A percentile compares a stretch with the other conserved stretches of the same genome.
phyloP scores from a whole-genome alignment of 2,888 invertebrate genomes.

The Loripinus fragilis region DNA sequence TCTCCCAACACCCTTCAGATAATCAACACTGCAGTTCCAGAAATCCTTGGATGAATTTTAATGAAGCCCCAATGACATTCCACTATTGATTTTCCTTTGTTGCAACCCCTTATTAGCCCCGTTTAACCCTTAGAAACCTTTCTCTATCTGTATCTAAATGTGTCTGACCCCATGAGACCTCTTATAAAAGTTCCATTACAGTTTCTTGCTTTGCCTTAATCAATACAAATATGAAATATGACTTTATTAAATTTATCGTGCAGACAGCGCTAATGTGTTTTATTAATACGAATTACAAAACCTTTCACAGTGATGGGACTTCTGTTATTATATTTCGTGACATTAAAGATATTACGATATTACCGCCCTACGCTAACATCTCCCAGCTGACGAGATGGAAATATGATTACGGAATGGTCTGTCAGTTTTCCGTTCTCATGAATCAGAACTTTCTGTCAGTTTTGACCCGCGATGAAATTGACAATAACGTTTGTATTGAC shows the following conservation, averaged over 20 bases:
- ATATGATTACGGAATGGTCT: conserved; percentile 51
- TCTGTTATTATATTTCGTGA: conserved; percentile 58
- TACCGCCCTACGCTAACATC: conserved; percentile 15
- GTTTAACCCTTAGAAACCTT: conserved; percentile 60
- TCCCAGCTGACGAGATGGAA: conserved; percentile 19
- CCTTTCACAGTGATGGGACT: conserved; percentile 52
- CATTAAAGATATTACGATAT: conserved; percentile 38
- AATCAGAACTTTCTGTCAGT: conserved; percentile 46
- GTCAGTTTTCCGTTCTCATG: conserved; percentile 41
- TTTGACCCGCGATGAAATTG: conserved; percentile 55
- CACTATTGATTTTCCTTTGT: conserved; percentile 14
- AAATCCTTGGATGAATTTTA: conserved; percentile 15
- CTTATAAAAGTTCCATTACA: conserved; percentile 17
- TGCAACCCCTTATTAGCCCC: conserved; percentile 59
- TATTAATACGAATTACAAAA: conserved; percentile 64
- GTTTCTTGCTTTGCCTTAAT: conserved; percentile 8
- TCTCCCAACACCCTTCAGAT: conserved; percentile 10
- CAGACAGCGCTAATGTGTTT: conserved; percentile 57
- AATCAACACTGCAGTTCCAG: conserved; percentile 1
- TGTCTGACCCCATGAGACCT: conserved; percentile 57
- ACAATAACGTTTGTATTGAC: conserved; percentile 63
- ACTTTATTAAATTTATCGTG: conserved; percentile 59
- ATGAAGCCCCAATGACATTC: conserved; percentile 20
- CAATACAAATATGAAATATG: conserved; percentile 57
- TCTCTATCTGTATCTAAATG: conserved; percentile 53